Conservation (phyloP, 2,797 vertebrate genomes). For the Pseudotriccus pelzelni region DNA sequence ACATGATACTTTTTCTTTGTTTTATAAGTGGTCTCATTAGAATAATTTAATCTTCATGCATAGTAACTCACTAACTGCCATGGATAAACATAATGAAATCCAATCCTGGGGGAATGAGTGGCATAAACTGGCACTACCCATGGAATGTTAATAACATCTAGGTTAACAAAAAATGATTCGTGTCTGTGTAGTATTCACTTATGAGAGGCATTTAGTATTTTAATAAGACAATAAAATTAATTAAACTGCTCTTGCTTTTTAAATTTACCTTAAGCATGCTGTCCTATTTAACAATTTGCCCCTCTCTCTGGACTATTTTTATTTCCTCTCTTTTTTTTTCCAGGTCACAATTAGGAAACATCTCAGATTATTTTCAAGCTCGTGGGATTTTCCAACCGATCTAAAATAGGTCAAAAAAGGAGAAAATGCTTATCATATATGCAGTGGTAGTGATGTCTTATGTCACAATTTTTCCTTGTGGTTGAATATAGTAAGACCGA, state of each 20-base stretch:
- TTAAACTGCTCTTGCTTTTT: not conserved
- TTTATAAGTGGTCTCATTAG: not conserved
- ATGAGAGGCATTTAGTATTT: not conserved
- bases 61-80: not conserved
- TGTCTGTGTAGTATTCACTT: not conserved
- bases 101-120: not conserved
- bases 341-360: not conserved
- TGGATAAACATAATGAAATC: not conserved
- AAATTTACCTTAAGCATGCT: not conserved
- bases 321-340: not conserved
- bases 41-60: not conserved
- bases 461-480: not conserved
- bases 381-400: not conserved
- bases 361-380: not conserved
- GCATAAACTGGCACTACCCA: not conserved
- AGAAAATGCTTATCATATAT: not conserved
- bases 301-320: not conserved
- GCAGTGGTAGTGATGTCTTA: not conserved
- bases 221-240: not conserved
- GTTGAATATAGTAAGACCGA: not conserved
- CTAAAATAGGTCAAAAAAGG: not conserved
- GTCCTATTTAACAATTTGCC: not conserved
- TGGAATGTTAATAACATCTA: not conserved
- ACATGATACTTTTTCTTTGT: not conserved
- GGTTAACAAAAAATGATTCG: not conserved